Percentiles rank a stretch among this genome's conserved stretches.
These are phyloP conservation scores for Conger conger DNA, from an alignment of 2,113 vertebrate species.

Conservation along the genomic window DNA sequence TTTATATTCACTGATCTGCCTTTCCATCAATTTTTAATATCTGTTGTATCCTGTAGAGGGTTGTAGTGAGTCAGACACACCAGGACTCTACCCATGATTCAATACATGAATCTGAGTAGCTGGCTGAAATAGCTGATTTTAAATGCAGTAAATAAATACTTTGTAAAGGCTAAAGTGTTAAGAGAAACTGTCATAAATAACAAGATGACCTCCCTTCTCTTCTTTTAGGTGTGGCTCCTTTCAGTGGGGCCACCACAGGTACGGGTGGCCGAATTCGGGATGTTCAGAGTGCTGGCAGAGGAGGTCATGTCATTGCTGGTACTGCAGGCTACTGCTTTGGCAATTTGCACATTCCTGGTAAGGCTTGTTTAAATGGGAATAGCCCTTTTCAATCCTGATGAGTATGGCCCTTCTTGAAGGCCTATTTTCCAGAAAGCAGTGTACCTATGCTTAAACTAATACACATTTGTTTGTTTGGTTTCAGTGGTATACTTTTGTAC, in stretches of 20 bases:
- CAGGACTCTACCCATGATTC: neutral
- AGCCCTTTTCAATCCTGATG: neutral
- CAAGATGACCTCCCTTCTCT: neutral
- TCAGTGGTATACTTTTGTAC: too few species aligned
- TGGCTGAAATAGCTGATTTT: too few species aligned
- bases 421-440: neutral
- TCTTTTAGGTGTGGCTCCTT: constrained; percentile 80
- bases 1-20: neutral
- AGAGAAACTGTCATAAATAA: too few species aligned
- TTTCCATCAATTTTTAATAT: neutral
- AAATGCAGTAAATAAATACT: too few species aligned
- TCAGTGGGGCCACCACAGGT: constrained; percentile 88
- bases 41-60: neutral
- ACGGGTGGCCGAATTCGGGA: constrained; percentile 88
- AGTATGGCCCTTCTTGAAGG: neutral
- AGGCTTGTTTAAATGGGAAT: constrained; percentile 1
- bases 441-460: neutral
- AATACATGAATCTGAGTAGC: neutral
- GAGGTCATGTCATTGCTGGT: constrained; percentile 86
- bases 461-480: too few species aligned
- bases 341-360: constrained; percentile 85
- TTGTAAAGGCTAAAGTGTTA: too few species aligned
- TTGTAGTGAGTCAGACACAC: neutral
- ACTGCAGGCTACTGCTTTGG: constrained; percentile 92
- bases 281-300: constrained; percentile 82